phyloP scores from a whole-genome alignment of 2,888 invertebrate species.

The Caenorhabditis wallacei region DNA sequence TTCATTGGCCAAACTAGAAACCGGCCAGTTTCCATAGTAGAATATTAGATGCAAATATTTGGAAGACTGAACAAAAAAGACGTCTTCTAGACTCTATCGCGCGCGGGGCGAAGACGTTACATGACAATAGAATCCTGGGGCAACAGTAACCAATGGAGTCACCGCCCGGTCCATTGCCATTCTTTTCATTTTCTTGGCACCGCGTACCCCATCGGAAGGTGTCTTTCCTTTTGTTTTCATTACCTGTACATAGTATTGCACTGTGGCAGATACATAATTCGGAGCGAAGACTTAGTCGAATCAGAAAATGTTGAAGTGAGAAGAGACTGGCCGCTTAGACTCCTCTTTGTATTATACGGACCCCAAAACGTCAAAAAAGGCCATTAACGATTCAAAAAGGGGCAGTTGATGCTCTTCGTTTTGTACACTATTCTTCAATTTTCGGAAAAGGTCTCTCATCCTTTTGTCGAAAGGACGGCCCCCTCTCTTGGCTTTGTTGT shows the following conservation, averaged over 20 bases:
- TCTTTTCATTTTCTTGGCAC: not conserved
- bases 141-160: slow-evolving; percentile 67
- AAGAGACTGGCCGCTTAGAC: not conserved
- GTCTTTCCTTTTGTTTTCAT: not conserved
- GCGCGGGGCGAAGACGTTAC: slow-evolving; percentile 12
- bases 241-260: slow-evolving; percentile 63
- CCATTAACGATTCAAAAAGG: slow-evolving; percentile 38
- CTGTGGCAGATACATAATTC: slow-evolving; percentile 56
- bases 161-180: not conserved
- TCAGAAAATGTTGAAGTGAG: slow-evolving; percentile 13
- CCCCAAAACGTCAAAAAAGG: slow-evolving; percentile 46
- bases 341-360: slow-evolving; percentile 38
- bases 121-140: slow-evolving; percentile 37
- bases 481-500: slow-evolving; percentile 31
- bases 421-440: slow-evolving; percentile 23
- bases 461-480: slow-evolving; percentile 31
- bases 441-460: slow-evolving; percentile 1
- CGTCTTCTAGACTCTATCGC: not conserved
- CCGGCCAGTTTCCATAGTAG: slow-evolving; percentile 54
- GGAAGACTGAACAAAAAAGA: not conserved
- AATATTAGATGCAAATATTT: slow-evolving; percentile 32
- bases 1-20: slow-evolving; percentile 43
- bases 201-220: not conserved
- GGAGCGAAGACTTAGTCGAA: not conserved
- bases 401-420: slow-evolving; percentile 34